Percentiles rank a stretch among this genome's conserved stretches.
These are phyloP conservation scores for Monodelphis domestica DNA, from an alignment of 2,797 vertebrate genomes.

Conservation along the genomic window DNA sequence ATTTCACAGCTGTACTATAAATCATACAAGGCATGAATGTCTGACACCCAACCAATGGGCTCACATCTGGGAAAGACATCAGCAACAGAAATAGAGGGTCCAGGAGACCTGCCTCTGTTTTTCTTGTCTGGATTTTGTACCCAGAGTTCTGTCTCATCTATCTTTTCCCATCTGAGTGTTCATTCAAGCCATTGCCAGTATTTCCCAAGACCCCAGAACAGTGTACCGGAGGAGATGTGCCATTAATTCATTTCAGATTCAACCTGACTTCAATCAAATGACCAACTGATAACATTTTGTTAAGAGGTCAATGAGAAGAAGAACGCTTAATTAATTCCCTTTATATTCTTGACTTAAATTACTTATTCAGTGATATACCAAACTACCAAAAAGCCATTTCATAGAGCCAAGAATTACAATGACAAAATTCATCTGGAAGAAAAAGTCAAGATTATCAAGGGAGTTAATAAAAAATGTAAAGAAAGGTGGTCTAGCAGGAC, in stretches of 20 bases:
- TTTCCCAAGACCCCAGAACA: not conserved
- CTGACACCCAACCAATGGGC: slow-evolving; percentile 74
- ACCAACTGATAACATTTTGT: not conserved
- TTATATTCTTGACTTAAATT: too few species aligned
- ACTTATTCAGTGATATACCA: too few species aligned
- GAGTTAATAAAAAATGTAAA: too few species aligned
- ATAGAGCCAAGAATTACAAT: too few species aligned
- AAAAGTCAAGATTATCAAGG: too few species aligned
- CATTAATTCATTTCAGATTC: not conserved
- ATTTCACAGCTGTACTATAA: slow-evolving; percentile 77
- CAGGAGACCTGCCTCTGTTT: slow-evolving; percentile 66
- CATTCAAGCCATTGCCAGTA: slow-evolving; percentile 4
- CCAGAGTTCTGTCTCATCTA: slow-evolving; percentile 63
- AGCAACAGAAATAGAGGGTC: slow-evolving; percentile 71
- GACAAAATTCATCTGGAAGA: too few species aligned
- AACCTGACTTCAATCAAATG: slow-evolving; percentile 9
- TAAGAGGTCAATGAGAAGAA: not conserved
- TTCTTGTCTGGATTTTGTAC: slow-evolving; percentile 46
- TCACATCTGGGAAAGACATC: slow-evolving; percentile 82
- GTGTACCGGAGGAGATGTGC: not conserved
- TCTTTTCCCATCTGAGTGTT: slow-evolving; percentile 70
- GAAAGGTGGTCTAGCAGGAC: too few species aligned
- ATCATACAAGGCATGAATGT: slow-evolving; percentile 79
- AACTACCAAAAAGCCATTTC: too few species aligned
- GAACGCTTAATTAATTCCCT: too few species aligned